Conservation (phyloP, 2,113 vertebrate genomes). For the Nesogale talazaci region DNA sequence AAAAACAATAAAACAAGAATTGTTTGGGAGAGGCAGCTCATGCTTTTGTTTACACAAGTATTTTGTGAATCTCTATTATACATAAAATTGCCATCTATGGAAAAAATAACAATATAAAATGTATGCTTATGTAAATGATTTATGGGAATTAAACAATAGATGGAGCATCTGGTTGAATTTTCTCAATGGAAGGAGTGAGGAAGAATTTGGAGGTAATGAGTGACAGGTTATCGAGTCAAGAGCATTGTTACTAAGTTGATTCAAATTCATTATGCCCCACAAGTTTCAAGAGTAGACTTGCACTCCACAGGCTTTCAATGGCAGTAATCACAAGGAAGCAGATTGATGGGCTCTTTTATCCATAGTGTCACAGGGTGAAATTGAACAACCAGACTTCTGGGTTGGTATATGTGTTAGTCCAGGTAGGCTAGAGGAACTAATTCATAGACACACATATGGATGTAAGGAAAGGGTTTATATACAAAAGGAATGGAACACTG, state of each 20-base stretch:
- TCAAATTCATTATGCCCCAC: neutral
- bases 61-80: conserved; percentile 4
- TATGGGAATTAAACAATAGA: neutral
- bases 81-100: neutral
- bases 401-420: too few species aligned
- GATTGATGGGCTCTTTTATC: neutral
- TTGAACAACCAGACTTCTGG: neutral
- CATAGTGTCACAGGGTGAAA: neutral
- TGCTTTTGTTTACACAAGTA: neutral
- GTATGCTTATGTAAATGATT: neutral
- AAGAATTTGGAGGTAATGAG: neutral
- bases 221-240: neutral
- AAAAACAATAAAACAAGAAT: conserved; percentile 33
- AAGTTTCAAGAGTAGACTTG: neutral
- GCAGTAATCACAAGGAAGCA: neutral
- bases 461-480: too few species aligned
- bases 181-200: neutral
- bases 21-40: conserved; percentile 14
- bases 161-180: neutral
- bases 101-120: neutral
- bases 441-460: too few species aligned
- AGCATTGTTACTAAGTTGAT: neutral
- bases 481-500: too few species aligned
- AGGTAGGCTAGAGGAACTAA: too few species aligned
- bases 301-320: neutral